Evolutionary conservation across 2,888 invertebrate species (phyloP).

Genomic region (Euphydryas editha): DNA sequence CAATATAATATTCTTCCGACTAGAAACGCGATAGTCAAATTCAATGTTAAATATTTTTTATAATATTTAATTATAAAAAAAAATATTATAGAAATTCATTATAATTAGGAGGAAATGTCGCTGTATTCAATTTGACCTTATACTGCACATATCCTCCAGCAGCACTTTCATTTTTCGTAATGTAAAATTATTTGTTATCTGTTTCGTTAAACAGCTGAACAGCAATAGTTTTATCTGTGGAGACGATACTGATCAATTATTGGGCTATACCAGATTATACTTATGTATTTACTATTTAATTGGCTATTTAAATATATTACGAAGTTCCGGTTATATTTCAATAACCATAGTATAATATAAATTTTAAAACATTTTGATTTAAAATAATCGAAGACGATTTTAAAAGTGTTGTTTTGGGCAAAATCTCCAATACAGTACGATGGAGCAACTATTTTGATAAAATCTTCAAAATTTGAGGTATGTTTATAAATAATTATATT

Average conservation of each 20-base stretch:
- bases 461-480: slow-evolving; percentile 20
- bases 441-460: slow-evolving; percentile 13
- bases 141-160: too few species aligned
- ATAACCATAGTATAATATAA: slow-evolving; percentile 13
- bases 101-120: too few species aligned
- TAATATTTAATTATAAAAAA: too few species aligned
- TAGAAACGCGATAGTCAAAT: too few species aligned
- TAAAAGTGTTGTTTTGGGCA: not conserved
- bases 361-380: not conserved
- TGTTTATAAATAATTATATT: slow-evolving; percentile 35
- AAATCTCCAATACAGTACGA: slow-evolving; percentile 1
- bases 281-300: not conserved
- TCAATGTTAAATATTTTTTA: too few species aligned
- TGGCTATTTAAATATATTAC: slow-evolving; percentile 7
- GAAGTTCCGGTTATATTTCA: slow-evolving; percentile 13
- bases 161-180: too few species aligned
- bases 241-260: slow-evolving; percentile 23
- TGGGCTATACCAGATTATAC: not conserved
- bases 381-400: slow-evolving; percentile 2
- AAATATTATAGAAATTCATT: too few species aligned
- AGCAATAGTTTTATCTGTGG: slow-evolving; percentile 20
- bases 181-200: not conserved
- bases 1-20: too few species aligned
- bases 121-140: too few species aligned
- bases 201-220: not conserved